Evolutionary conservation across 2,797 vertebrate genomes (phyloP), one percentile per base, ranked within the genome.

Genomic region (Kryptolebias ocellatus): DNA sequence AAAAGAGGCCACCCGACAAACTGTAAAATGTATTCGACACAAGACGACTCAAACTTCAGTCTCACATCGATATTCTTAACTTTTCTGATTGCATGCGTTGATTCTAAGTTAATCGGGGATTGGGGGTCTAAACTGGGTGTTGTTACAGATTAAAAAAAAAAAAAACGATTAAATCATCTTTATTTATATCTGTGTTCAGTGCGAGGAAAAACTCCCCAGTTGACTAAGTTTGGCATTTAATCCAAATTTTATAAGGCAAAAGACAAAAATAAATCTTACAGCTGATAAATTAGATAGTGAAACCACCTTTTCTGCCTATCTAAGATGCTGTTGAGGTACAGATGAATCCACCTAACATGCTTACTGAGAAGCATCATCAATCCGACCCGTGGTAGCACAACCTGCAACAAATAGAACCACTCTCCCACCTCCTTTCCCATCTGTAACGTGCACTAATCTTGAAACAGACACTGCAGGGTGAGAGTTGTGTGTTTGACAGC

Each of bases 401-500:
- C 51, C 51, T 72, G 57, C 24, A 80, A 69, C 62, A 53, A 34
- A 74, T 67, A 64, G 1, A 52, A 58, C 46, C 37, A 0, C 20
- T 50, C 49, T 61, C 55, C 64, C 66, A 18, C 37, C 56, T 28
- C 51, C 57, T 31, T 69, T 60, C 71, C 56, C 31, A 68, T 64
- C 15, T 69, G 68, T 74, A 70, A 70, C 53, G 77, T 74, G 72
- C 71, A 68, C 70, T 68, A 57, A 68, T 66, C 72, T 63, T 50
- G 58, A 59, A 76, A 72, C 60, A 53, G 52, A 61, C 53, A n/a
- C 18, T 20, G 29, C 2, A 24, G 46, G 16, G 58, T 9, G 82
- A 86, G 83, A 75, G 80, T 72, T 64, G 72, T 60, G 74, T 67
- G 70, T 84, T 76, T 81, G 88, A 85, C 88, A 91, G 85, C 79